Conservation (phyloP, 2,113 vertebrate species). For the Leucoraja erinaceus region DNA sequence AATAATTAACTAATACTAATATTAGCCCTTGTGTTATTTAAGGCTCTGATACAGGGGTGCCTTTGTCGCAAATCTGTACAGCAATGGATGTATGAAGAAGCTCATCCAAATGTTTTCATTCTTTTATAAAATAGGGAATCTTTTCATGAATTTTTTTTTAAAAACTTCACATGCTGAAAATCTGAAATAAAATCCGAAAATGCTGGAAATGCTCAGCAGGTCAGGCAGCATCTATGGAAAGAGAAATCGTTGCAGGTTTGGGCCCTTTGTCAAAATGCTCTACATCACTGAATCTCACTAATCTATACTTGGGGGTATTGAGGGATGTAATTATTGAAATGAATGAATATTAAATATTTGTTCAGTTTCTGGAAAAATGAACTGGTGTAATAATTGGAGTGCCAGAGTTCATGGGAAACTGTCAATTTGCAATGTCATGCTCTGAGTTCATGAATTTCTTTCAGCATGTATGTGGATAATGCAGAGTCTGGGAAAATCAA, state of each 20-base stretch:
- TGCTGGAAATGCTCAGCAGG: too few relatives aligned
- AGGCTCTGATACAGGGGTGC: not conserved
- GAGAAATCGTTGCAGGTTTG: too few relatives aligned
- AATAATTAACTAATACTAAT: not conserved
- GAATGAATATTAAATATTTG: not conserved
- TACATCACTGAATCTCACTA: not conserved
- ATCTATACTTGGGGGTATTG: not conserved
- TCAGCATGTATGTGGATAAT: not conserved
- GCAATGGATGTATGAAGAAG: not conserved
- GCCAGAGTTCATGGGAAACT: not conserved
- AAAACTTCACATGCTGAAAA: too few relatives aligned
- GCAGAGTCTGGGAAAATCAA: not conserved
- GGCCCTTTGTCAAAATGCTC: not conserved
- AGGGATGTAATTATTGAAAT: not conserved
- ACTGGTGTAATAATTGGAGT: not conserved
- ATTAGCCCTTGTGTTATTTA: not conserved
- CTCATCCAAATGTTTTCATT: not conserved
- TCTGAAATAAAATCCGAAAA: too few relatives aligned
- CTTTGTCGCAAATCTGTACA: not conserved
- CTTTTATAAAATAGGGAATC: not conserved
- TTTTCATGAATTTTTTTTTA: too few relatives aligned
- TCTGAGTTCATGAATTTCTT: not conserved
- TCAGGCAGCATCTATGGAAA: too few relatives aligned
- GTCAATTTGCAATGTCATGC: not conserved
- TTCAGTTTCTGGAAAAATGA: not conserved